A percentile compares a stretch with the other conserved stretches of the same genome.
Conservation (phyloP, 1,140 invertebrate species). For the Yoshiicerus persimilis region DNA sequence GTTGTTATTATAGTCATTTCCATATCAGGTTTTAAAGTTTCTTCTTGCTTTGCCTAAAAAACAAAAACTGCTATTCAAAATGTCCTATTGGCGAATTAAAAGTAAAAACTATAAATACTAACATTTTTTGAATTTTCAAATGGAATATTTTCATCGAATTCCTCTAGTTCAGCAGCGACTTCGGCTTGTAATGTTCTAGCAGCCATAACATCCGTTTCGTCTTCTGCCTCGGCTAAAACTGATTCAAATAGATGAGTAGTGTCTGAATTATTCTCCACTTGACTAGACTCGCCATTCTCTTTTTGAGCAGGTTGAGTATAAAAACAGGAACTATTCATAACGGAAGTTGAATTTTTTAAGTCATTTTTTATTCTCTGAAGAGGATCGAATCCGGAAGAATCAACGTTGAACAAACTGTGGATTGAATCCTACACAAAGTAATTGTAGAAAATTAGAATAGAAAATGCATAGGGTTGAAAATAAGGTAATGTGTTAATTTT, state of each 20-base stretch:
- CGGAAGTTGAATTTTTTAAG: conserved; percentile 51
- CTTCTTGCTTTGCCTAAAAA: neutral
- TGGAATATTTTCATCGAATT: conserved; percentile 97
- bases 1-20: neutral
- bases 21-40: neutral
- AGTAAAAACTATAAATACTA: neutral
- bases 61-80: neutral
- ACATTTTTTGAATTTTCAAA: conserved; percentile 67
- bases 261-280: neutral
- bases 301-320: neutral
- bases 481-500: too few relatives aligned
- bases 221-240: conserved; percentile 87
- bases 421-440: conserved; percentile 74
- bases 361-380: conserved; percentile 65
- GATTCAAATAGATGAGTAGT: conserved; percentile 62
- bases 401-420: conserved; percentile 85
- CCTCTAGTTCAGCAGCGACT: conserved; percentile 87
- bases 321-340: neutral
- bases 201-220: conserved; percentile 90
- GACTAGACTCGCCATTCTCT: conserved; percentile 50
- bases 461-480: too few relatives aligned
- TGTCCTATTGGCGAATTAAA: neutral
- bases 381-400: conserved; percentile 60
- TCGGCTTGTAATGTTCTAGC: conserved; percentile 87
- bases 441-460: neutral